Evolutionary conservation across 1,140 invertebrate species (phyloP), one percentile per base, ranked within the genome.

Genomic region (Littorina saxatilis): DNA sequence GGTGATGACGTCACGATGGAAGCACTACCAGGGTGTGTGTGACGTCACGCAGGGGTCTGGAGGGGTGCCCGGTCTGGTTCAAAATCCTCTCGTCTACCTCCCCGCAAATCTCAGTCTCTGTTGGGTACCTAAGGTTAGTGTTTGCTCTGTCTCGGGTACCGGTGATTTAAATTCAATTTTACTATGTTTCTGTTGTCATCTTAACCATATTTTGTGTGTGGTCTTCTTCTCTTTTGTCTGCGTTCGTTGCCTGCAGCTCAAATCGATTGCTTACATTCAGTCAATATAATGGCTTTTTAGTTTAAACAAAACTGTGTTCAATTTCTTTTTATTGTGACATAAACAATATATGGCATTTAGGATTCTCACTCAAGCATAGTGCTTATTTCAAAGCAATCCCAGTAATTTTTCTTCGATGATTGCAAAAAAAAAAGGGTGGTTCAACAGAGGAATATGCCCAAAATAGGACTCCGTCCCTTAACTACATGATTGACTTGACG

Each of bases 31-130:
- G 35, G 35, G 32, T 39, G 66, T 68, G 37, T 68, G 66, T 68
- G 66, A 68, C 66, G 27, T 1, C 2, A 15, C 39, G 35, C 66
- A 68, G 66, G 35, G 9, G 9, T 39, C 66, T 39, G 66, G 66
- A 7, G 66, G 66, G 35, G 35, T 68, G 9, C 13, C 66, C 1
- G 66, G 66, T 39, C 13, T 37, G 66, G 66, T 68, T 68, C 66
- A 68, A 68, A 68, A 68, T 35, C 66, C 66, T 9, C 66, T 68
- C 5, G 66, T 68, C 66, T 68, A 68, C 23, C 66, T 68, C 13
- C 66, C 66, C 20, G 66, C 66, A 32, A 68, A 68, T 35, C 66
- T 68, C 35, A 68, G 29, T 5, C 32, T 68, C 9, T 68, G 66
- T 35, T 68, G 66, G 66, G 66, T 68, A 23, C 66, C 66, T 37